Base-by-base conservation (phyloP, 2,888 invertebrate genomes). In the Parnassius orleans region DNA sequence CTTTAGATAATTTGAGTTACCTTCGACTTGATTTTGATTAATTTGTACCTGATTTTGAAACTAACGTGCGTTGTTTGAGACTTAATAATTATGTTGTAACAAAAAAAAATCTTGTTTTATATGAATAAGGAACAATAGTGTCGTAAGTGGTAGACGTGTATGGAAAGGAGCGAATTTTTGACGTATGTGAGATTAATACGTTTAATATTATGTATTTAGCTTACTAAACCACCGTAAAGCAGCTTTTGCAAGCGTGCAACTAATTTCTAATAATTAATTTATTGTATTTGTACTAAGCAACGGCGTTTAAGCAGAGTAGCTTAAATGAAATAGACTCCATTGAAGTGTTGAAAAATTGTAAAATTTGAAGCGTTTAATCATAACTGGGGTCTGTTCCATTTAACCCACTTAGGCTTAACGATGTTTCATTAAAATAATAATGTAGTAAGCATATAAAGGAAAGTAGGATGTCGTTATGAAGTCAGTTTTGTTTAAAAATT, bases 1-100 rank as follows among this genome's bases (percentile, higher is more conserved):
- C 83, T 76, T 82, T 79, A 73, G 78, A 80, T 81, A 76, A 14
- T 87, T 87, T 33, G 80, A 86, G 90, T 90, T 91, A 91, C 90
- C 90, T 83, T 90, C 88, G 87, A 82, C 71, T 84, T 89, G 88
- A 84, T 87, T 89, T 76, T 75, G 55, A 81, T 87, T 89, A 78
- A 86, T 90, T 90, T 89, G 90, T 90, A 90, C 90, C 90, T 90
- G 90, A 90, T 90, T 90, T 90, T 84, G 77, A 78, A 77, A 76
- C 70, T 77, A 76, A 76, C 73, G 72, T 72, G 73, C 76, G 80
- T 85, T 86, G 80, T 83, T 84, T 79, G 86, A 83, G 82, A 87
- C 84, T 88, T 86, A 83, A 84, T 70, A 83, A 81, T 83, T 87
- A 85, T 77, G 82, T 87, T 82, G 33, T 33, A 33, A 33, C 33